Base-by-base conservation (phyloP, 2,113 vertebrate genomes). In the Azemiops feae region DNA sequence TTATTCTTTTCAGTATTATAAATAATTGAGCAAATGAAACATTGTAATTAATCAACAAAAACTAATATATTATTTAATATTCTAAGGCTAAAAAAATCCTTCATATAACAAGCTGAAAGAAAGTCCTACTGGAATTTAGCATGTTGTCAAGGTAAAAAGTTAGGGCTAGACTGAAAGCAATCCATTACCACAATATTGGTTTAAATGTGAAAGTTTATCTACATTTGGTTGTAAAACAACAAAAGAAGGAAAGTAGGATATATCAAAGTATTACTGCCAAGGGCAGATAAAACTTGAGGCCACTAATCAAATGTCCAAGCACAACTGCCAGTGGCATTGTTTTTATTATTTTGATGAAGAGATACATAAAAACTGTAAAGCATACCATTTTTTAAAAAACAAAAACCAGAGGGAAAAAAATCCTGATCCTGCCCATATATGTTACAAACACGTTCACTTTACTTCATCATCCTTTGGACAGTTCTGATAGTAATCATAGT, bases 1-100 rank as follows among this genome's bases (percentile, higher is more conserved):
- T 96, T 97, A 92, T 91, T 53, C 60, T 52, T 14, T 88, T 14
- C 7, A 57, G 12, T 43, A 23, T 14, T 88, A 92, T 88, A 20
- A 47, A 53, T 69, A n/a, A 45, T 92, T 85, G 39, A 89, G 27
- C 39, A 92, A 57, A 25, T 57, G n/a, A 92, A 54, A 53, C 30
- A 18, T 88, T 87, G 5, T 54, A 14, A 69, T 54, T 27, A 53
- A 92, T 92, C 74, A 81, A 81, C 34, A 53, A 64, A 64, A 88
- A 39, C 47, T 53, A 43, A 85, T 50, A 1, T 18, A 5, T 20
- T 87, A 58, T 91, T 54, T 92, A 85, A 47, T 89, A 47, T 12
- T 85, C 16, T n/a, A 85, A 39, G 30, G 10, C 22, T 55, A 27
- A 7, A 88, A 43, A 7, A 88, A 53, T 53, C 20, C 34, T 69